These are phyloP conservation scores for Bubo bubo DNA, from an alignment of 2,113 vertebrate species.

Conservation along the genomic window DNA sequence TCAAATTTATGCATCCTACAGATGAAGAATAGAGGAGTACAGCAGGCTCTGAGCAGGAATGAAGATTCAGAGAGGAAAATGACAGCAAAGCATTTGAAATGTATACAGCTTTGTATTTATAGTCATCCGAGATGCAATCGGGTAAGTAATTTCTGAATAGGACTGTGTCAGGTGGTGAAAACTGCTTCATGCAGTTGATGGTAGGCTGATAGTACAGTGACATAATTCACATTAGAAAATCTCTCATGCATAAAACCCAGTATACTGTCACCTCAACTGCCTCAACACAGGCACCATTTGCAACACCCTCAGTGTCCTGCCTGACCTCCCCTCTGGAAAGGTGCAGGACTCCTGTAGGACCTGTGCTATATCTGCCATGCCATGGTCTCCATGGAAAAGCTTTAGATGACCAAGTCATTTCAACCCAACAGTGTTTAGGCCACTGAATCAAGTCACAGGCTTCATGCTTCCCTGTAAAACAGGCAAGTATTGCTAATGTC, in stretches of 20 bases:
- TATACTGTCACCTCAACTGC: not conserved
- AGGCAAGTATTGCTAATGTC: not conserved
- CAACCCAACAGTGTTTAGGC: not conserved
- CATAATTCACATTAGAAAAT: not conserved
- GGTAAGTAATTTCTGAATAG: not conserved
- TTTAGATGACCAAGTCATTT: not conserved
- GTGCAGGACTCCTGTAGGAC: not conserved
- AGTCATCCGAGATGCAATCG: not conserved
- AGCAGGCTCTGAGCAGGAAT: not conserved
- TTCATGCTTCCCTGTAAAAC: not conserved
- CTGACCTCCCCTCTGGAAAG: not conserved
- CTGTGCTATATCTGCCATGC: not conserved
- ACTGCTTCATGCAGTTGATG: not conserved
- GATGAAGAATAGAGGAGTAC: not conserved
- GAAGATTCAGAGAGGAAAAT: not conserved
- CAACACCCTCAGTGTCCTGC: not conserved
- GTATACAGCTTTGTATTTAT: not conserved
- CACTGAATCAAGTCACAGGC: not conserved
- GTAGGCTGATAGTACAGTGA: not conserved
- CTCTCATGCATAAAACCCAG: not conserved
- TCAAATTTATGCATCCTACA: not conserved
- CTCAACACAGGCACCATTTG: not conserved
- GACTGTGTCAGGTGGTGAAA: not conserved
- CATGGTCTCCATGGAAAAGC: not conserved
- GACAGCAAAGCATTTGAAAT: not conserved